A percentile compares a stretch with the other conserved stretches of the same genome.
Evolutionary conservation across 2,797 vertebrate genomes (phyloP).

Genomic region (Brachymystax lenok): DNA sequence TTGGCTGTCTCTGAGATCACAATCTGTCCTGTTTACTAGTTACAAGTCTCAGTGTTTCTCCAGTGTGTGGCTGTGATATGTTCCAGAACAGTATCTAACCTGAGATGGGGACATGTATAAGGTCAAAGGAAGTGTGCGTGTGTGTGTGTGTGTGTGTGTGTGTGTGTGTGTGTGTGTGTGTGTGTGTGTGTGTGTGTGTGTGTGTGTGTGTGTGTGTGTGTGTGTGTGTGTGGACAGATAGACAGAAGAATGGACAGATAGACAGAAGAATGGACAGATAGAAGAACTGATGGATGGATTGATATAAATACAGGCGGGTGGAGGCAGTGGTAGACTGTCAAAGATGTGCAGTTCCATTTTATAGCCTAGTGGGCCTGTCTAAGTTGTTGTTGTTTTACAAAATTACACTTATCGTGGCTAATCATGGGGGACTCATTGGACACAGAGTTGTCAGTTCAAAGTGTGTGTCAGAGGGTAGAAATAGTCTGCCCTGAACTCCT

Average conservation of each 20-base stretch:
- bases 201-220: conserved; percentile 13
- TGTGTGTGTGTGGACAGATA: not conserved
- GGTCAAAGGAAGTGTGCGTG: conserved; percentile 39
- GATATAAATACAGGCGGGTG: conserved; percentile 43
- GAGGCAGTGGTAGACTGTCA: not conserved
- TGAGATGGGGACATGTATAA: conserved; percentile 37
- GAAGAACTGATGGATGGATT: conserved; percentile 37
- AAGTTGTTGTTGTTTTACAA: too few species aligned
- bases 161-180: not conserved
- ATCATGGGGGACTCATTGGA: too few species aligned
- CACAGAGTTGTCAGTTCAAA: conserved; percentile 40
- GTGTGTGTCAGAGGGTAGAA: conserved; percentile 27
- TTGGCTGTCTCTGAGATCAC: not conserved
- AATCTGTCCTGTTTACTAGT: too few species aligned
- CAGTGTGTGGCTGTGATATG: not conserved
- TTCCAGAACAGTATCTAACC: conserved; percentile 20
- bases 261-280: conserved; percentile 6
- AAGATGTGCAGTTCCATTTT: too few species aligned
- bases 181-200: not conserved
- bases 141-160: too few species aligned
- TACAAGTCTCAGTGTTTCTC: not conserved
- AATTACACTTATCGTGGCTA: too few species aligned
- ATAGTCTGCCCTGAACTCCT: not conserved
- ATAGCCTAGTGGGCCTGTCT: too few species aligned
- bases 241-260: too few species aligned